phyloP scores from a whole-genome alignment of 35 echinoderm and acorn worm genomes.

The Lytechinus variegatus region DNA sequence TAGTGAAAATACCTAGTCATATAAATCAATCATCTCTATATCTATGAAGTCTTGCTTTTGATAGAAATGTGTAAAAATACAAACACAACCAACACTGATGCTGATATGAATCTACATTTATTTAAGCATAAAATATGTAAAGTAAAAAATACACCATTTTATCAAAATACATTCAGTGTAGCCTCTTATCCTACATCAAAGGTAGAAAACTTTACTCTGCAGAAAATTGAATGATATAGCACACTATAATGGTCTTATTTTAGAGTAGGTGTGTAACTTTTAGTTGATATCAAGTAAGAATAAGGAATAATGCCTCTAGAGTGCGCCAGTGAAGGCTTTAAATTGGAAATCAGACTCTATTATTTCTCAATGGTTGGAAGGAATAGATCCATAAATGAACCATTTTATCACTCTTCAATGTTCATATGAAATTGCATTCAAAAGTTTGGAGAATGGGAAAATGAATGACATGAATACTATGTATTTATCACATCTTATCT shows the following conservation, averaged over 20 bases:
- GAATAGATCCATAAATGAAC: neutral
- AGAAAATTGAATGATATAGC: neutral
- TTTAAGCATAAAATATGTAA: neutral
- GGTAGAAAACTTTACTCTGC: neutral
- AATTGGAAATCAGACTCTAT: neutral
- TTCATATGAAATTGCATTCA: neutral
- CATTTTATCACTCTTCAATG: neutral
- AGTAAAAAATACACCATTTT: neutral
- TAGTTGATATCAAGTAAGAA: neutral
- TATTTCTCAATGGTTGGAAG: neutral
- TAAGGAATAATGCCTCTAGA: neutral
- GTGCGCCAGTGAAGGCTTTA: too few relatives aligned
- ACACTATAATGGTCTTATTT: neutral
- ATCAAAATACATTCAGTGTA: neutral
- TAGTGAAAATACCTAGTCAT: conserved; percentile 4
- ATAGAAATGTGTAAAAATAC: neutral
- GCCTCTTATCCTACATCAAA: neutral
- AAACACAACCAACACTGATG: neutral
- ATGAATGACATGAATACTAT: neutral
- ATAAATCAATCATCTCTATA: neutral
- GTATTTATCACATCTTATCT: neutral
- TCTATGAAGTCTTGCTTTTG: neutral
- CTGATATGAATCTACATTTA: neutral
- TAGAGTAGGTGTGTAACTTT: neutral
- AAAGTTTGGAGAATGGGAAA: neutral